Percentiles rank a stretch among this genome's conserved stretches.
These are phyloP conservation scores for Mus pahari DNA, from an alignment of 2,113 vertebrate species.

Conservation along the genomic window DNA sequence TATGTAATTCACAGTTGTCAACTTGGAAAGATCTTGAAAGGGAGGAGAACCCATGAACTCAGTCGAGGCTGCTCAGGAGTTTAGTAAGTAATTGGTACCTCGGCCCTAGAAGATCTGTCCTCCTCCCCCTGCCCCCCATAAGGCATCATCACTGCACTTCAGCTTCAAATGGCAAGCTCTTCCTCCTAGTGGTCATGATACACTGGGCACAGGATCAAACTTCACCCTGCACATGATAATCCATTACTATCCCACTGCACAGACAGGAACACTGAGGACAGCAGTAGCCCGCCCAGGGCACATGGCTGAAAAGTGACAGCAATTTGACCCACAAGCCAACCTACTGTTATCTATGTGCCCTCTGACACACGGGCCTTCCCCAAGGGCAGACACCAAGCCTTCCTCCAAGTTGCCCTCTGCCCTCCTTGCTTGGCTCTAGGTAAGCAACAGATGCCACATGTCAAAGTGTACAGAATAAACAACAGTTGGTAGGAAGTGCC, in stretches of 20 bases:
- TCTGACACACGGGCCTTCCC: background rate
- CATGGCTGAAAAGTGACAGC: background rate
- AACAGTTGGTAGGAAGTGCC: background rate
- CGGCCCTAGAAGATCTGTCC: background rate
- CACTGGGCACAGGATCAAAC: background rate
- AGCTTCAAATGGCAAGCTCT: background rate
- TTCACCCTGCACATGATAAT: background rate
- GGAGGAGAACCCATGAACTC: background rate
- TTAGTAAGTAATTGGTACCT: background rate
- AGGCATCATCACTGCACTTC: background rate
- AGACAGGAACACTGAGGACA: background rate
- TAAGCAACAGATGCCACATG: background rate
- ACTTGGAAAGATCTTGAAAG: rapidly evolving
- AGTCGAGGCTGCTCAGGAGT: rapidly evolving
- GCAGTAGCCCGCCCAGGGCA: rapidly evolving
- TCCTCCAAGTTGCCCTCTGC: background rate
- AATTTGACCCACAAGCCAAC: background rate
- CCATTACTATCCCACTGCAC: background rate
- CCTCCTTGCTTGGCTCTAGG: background rate
- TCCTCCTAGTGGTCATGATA: rapidly evolving
- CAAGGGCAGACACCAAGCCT: background rate
- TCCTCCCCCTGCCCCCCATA: too few species aligned
- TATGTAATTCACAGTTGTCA: rapidly evolving
- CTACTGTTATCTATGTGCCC: background rate
- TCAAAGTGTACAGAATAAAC: background rate